These are phyloP conservation scores for Campoplex nolae DNA, from an alignment of 2,888 invertebrate genomes.

Conservation along the genomic window DNA sequence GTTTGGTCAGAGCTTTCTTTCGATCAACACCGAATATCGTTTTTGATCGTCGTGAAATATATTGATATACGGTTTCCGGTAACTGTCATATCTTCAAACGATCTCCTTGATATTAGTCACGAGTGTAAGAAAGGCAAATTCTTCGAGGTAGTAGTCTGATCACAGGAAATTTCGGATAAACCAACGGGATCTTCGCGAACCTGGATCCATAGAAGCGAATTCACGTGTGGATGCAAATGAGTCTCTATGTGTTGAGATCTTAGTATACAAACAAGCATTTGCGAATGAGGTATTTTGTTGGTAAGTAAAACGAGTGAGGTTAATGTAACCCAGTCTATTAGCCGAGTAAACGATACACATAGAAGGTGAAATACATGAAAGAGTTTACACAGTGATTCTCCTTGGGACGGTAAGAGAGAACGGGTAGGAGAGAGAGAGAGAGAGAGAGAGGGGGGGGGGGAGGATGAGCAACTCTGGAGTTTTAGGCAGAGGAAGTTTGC, in stretches of 20 bases:
- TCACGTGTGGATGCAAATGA: neutral
- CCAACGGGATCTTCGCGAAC: conserved; percentile 50
- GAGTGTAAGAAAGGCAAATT: conserved; percentile 64
- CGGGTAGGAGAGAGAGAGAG: conserved; percentile 7
- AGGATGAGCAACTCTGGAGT: neutral
- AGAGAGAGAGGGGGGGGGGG: neutral
- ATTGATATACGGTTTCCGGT: neutral
- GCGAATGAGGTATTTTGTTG: neutral
- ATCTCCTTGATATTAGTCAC: conserved; percentile 8
- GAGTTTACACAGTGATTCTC: conserved; percentile 59
- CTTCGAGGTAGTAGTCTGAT: conserved; percentile 46
- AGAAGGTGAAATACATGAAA: neutral
- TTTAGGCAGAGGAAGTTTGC: conserved; percentile 38
- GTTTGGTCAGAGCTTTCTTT: too few species aligned
- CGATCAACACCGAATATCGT: too few species aligned
- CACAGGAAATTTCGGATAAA: conserved; percentile 49
- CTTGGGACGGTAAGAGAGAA: conserved; percentile 11
- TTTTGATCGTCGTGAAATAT: too few species aligned
- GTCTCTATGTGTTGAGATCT: neutral
- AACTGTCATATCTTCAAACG: conserved; percentile 43
- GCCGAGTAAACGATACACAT: conserved; percentile 8
- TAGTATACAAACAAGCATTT: neutral
- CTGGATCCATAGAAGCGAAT: conserved; percentile 13
- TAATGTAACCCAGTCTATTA: conserved; percentile 31
- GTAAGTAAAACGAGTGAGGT: conserved; percentile 27